These are phyloP conservation scores for Pachliopta kotzebuea DNA, from an alignment of 2,888 invertebrate genomes.

Conservation along the genomic window DNA sequence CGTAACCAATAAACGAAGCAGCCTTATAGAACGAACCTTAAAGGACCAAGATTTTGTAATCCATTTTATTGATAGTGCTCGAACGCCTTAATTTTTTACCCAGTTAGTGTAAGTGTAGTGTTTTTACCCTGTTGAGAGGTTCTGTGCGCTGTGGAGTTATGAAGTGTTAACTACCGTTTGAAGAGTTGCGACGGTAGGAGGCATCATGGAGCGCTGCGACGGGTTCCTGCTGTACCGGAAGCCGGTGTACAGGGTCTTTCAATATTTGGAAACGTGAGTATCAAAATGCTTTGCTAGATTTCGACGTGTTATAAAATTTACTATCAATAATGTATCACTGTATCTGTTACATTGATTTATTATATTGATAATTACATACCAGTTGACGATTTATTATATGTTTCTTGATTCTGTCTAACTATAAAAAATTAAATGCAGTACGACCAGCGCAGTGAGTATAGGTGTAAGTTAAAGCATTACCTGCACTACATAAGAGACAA, in stretches of 20 bases:
- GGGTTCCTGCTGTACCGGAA: slow-evolving; percentile 89
- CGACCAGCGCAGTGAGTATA: background rate
- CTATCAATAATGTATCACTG: too few relatives aligned
- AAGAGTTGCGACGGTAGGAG: slow-evolving; percentile 28
- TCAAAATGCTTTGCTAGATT: slow-evolving; percentile 4
- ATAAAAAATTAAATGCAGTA: background rate
- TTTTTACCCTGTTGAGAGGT: slow-evolving; percentile 24
- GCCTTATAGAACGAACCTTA: slow-evolving; percentile 69
- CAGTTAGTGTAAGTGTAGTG: slow-evolving; percentile 39
- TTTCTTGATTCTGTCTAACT: background rate
- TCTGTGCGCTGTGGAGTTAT: slow-evolving; percentile 35
- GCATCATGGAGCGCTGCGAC: slow-evolving; percentile 87
- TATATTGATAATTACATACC: too few relatives aligned
- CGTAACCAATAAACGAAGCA: slow-evolving; percentile 52
- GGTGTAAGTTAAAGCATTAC: slow-evolving; percentile 14
- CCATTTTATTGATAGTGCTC: slow-evolving; percentile 57
- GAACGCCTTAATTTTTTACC: slow-evolving; percentile 69
- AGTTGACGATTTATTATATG: background rate
- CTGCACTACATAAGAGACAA: slow-evolving; percentile 22
- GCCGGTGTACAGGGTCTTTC: slow-evolving; percentile 90
- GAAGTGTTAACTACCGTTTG: slow-evolving; percentile 40
- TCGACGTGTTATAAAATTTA: too few relatives aligned
- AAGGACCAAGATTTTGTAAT: slow-evolving; percentile 70
- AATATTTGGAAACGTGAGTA: slow-evolving; percentile 91
- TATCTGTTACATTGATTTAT: too few relatives aligned